Conservation (phyloP, 2,888 invertebrate species). For the Macaria notata region DNA sequence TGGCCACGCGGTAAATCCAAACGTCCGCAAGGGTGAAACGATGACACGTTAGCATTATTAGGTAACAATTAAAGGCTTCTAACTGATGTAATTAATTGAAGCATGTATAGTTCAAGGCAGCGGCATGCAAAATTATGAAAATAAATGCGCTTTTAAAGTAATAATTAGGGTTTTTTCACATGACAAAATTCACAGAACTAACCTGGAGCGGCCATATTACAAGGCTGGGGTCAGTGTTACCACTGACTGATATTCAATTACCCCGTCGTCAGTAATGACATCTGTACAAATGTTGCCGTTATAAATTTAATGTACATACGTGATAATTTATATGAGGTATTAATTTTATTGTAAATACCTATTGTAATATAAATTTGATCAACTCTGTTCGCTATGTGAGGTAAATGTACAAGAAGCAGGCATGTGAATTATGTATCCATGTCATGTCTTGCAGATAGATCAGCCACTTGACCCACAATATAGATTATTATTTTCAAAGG, state of each 20-base stretch:
- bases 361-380: too few relatives aligned
- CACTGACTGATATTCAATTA: conserved; percentile 49
- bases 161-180: conserved; percentile 63
- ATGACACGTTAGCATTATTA: conserved; percentile 81
- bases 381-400: too few relatives aligned
- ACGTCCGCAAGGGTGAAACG: conserved; percentile 77
- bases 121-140: conserved; percentile 40
- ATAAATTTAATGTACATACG: too few relatives aligned
- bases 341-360: too few relatives aligned
- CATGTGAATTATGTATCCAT: too few relatives aligned
- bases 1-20: conserved; percentile 82
- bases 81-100: conserved; percentile 32
- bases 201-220: conserved; percentile 89
- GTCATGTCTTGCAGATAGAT: too few relatives aligned
- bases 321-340: too few relatives aligned
- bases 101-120: conserved; percentile 41
- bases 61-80: conserved; percentile 50
- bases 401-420: too few relatives aligned
- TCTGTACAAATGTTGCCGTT: background rate
- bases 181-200: conserved; percentile 82
- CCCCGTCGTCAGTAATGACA: conserved; percentile 8
- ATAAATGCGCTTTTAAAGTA: conserved; percentile 37
- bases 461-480: too few relatives aligned
- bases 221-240: conserved; percentile 79
- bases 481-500: too few relatives aligned